Evolutionary conservation across 92 coral and sea anemone species (phyloP), one percentile per base, ranked within the genome.

Genomic region (Epizoanthus fatuus): DNA sequence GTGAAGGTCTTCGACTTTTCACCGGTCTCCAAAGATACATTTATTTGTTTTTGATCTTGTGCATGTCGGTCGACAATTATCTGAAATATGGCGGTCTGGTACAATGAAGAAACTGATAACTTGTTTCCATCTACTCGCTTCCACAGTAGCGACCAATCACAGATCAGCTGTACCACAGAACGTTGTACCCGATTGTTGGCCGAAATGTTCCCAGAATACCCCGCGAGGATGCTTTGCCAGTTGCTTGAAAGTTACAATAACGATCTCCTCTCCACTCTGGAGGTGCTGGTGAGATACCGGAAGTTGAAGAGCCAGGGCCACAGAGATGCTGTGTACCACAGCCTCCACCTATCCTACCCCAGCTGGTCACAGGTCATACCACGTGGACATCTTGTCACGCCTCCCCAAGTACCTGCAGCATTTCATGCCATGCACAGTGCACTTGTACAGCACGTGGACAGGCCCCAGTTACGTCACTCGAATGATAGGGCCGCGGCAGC

Each of bases 241-340:
- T 74, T 86, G 80, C 54, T 90, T 55, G 84, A 81, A 25, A 51
- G 56, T 32, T 85, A 87, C 65, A 81, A 74, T 69, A 80, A 73
- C 58, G 91, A 90, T 64, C 81, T 90, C 19, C 63, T 90, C 67
- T n/a, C 86, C 42, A 86, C 93, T 25, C 82, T 90, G 29, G 93
- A 90, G 54, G 85, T 53, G 17, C 72, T 81, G 52, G 62, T 81
- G 7, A 62, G 74, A 16, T 81, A 37, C 63, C 75, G 85, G 20
- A 42, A 77, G 45, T 44, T 77, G 82, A 77, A 60, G 7, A 0
- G n/a, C 58, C 70, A 11, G n/a, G 69, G 57, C 22, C 49, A 54
- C 57, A 49, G 53, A 12, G 53, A 49, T 12, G 53, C 53, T 7
- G 53, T 49, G 53, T 49, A 49, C 53, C 53, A 49, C 14, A 49